These are phyloP conservation scores for Columba guinea DNA, from an alignment of 2,797 vertebrate genomes.

Conservation along the genomic window DNA sequence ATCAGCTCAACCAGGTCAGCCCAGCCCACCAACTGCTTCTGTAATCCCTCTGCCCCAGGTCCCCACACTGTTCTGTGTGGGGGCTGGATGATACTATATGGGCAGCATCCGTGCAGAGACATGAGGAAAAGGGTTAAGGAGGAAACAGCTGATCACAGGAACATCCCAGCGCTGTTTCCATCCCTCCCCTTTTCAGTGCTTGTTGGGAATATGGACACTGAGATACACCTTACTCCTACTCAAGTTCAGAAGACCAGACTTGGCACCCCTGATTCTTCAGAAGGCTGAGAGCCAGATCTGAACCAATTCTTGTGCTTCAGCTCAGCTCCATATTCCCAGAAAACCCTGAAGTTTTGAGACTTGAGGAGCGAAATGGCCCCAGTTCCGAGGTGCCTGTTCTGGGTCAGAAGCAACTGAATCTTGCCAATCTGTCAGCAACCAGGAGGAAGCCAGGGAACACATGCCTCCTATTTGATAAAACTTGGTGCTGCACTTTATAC, in stretches of 20 bases:
- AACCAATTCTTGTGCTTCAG: not conserved
- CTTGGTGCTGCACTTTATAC: not conserved
- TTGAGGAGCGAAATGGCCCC: not conserved
- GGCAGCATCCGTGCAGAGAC: not conserved
- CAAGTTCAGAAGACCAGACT: not conserved
- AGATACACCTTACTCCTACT: not conserved
- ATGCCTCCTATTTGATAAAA: not conserved
- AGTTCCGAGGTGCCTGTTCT: not conserved
- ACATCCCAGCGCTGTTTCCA: not conserved
- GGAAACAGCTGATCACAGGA: not conserved
- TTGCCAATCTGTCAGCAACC: not conserved
- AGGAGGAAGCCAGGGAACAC: conserved; percentile 17
- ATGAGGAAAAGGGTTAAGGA: not conserved
- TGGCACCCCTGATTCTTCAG: not conserved
- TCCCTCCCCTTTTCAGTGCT: not conserved
- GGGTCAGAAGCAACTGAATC: not conserved
- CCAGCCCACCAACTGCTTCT: not conserved
- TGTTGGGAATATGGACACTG: not conserved
- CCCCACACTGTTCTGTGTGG: not conserved
- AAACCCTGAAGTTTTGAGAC: not conserved
- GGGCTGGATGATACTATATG: accelerated
- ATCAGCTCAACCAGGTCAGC: conserved; percentile 45
- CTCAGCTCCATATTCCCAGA: not conserved
- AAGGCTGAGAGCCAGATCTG: not conserved
- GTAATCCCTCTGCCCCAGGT: not conserved